phyloP scores from a whole-genome alignment of 2,113 vertebrate genomes.

The Callaeas wilsoni region DNA sequence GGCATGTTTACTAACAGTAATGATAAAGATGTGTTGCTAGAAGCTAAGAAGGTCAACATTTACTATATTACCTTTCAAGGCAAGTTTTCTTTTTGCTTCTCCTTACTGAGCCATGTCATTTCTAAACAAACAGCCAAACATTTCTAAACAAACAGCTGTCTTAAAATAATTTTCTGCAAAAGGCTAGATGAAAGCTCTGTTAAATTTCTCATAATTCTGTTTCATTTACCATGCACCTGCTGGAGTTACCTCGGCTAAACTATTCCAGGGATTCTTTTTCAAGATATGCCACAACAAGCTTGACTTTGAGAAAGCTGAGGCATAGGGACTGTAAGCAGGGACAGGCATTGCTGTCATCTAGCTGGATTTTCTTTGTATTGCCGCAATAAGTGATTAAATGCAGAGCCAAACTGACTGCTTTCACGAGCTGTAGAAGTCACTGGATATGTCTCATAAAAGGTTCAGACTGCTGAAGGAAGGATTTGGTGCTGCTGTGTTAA shows the following conservation, averaged over 20 bases:
- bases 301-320: neutral
- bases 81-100: neutral
- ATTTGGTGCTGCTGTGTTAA: neutral
- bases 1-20: neutral
- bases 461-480: neutral
- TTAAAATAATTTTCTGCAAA: neutral
- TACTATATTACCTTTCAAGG: neutral
- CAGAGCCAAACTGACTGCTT: neutral
- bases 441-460: neutral
- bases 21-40: neutral
- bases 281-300: neutral
- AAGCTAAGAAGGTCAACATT: neutral
- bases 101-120: neutral
- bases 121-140: neutral
- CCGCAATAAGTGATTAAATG: neutral
- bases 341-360: neutral
- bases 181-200: neutral
- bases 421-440: neutral
- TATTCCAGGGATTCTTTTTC: neutral
- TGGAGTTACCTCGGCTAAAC: neutral
- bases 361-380: neutral
- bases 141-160: neutral
- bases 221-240: neutral
- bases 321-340: neutral
- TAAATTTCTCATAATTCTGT: neutral